These are phyloP conservation scores for Coptotermes formosanus DNA, from an alignment of 1,140 invertebrate genomes.

Conservation along the genomic window DNA sequence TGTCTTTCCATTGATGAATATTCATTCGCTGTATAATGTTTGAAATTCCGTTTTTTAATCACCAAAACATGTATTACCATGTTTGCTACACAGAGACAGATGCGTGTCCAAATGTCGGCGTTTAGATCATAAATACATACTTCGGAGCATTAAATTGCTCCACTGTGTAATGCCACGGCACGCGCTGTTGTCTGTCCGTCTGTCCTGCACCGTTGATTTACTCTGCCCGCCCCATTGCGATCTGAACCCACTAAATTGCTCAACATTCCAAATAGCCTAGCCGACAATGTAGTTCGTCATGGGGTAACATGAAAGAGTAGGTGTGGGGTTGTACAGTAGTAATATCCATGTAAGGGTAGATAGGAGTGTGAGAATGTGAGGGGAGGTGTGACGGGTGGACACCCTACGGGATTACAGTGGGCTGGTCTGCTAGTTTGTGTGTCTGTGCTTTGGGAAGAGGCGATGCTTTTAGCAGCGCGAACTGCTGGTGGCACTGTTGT, in stretches of 20 bases:
- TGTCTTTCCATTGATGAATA: too few relatives aligned
- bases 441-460: background rate
- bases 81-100: too few relatives aligned
- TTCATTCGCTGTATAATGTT: too few relatives aligned
- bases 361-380: background rate
- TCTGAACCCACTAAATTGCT: slow-evolving; percentile 1
- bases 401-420: background rate
- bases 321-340: background rate
- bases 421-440: background rate
- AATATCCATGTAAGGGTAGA: background rate
- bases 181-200: background rate
- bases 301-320: background rate
- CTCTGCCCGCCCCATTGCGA: background rate
- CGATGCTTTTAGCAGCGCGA: background rate
- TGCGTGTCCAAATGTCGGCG: too few relatives aligned
- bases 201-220: background rate
- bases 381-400: background rate
- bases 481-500: background rate
- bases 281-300: background rate
- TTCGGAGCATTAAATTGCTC: background rate
- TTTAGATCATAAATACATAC: slow-evolving; percentile 17
- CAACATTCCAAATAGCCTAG: slow-evolving; percentile 1
- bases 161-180: background rate
- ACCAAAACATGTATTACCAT: too few relatives aligned
- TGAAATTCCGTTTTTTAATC: too few relatives aligned